Base-by-base conservation (phyloP, 1,140 invertebrate genomes). In the Microplitis demolitor region DNA sequence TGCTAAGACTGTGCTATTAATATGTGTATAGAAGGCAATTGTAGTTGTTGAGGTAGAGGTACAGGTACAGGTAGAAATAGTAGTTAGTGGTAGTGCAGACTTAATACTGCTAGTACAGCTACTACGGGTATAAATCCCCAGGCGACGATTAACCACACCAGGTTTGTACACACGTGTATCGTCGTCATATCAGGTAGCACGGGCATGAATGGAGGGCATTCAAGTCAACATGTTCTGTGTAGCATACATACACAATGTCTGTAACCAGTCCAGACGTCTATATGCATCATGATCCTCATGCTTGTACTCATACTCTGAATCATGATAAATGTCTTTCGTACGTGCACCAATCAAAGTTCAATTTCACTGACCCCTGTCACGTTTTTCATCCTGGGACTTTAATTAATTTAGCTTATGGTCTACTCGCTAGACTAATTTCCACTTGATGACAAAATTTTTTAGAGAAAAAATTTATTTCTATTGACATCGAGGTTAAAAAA, bases 131-230 rank as follows among this genome's bases (percentile, higher is more conserved):
- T 24, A 67, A 39, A 24, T 67, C 24, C 16, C 51, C 9, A 34
- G 66, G 14, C 31, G 31, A 67, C 66, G 50, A 67, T 67, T 50
- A 67, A 24, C 39, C n/a, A 16, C 16, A 50, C 24, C 66, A 54
- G 66, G 50, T 66, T 66, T 51, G 11, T n/a, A 63, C 34, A 13
- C 56, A 58, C 14, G 62, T 35, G 39, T 64, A 64, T 64, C 51
- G 53, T 24, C 45, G 8, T 45, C 39, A 45, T 24, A 67, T 53
- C 66, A 67, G 66, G 66, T 67, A 67, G 50, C 11, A 67, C n/a
- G 33, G 31, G 33, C 14, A 67, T 67, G 66, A 67, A 67, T 67
- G 66, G 50, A 53, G 24, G 50, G 50, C 66, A 51, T 67, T 67
- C 16, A 67, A 67, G 37, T 6, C 14, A 54, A 50, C 51, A 34